A percentile compares a stretch with the other conserved stretches of the same genome.
These are phyloP conservation scores for Athalia circularis DNA, from an alignment of 2,888 invertebrate genomes.

Conservation along the genomic window DNA sequence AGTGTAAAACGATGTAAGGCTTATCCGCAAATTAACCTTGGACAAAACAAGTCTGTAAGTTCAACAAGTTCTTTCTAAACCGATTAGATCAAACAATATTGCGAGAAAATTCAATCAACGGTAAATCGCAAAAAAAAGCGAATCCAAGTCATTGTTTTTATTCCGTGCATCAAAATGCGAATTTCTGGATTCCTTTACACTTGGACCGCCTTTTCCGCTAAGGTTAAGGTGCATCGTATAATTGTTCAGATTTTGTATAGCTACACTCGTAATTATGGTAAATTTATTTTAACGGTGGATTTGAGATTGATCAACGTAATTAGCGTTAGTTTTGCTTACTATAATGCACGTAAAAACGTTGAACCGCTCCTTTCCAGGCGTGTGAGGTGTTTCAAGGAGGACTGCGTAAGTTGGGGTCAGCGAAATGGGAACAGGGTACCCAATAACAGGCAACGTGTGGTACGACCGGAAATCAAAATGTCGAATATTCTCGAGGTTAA, in stretches of 20 bases:
- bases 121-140: neutral
- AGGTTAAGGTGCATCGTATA: slow-evolving; percentile 39
- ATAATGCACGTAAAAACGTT: slow-evolving; percentile 68
- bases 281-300: neutral
- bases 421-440: slow-evolving; percentile 56
- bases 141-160: neutral
- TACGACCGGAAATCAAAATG: slow-evolving; percentile 43
- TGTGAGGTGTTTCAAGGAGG: slow-evolving; percentile 64
- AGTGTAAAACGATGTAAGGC: slow-evolving; percentile 6
- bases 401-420: slow-evolving; percentile 64
- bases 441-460: slow-evolving; percentile 46
- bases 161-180: neutral
- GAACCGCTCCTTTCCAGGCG: slow-evolving; percentile 66
- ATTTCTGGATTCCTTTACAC: slow-evolving; percentile 15
- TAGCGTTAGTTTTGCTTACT: slow-evolving; percentile 61
- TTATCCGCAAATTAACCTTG: slow-evolving; percentile 34
- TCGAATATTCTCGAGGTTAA: neutral
- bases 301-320: neutral
- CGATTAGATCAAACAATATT: too few relatives aligned
- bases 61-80: too few relatives aligned
- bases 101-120: too few relatives aligned
- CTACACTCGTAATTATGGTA: neutral
- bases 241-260: neutral
- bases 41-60: neutral
- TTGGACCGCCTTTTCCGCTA: slow-evolving; percentile 31